A percentile compares a stretch with the other conserved stretches of the same genome.
phyloP scores from a whole-genome alignment of 2,888 invertebrate species.

The Sinotaia quadrata region DNA sequence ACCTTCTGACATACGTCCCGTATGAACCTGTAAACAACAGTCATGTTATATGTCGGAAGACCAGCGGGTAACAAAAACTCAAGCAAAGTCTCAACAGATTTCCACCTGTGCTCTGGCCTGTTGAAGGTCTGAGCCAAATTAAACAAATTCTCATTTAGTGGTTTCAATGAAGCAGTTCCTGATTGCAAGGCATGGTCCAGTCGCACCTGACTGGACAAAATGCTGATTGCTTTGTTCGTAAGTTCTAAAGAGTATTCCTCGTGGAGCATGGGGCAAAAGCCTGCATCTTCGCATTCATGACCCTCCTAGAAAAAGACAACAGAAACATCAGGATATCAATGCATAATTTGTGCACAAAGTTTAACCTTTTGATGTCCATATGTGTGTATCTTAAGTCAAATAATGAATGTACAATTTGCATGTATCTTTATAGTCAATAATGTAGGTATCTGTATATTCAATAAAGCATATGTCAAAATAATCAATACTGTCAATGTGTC shows the following conservation, averaged over 20 bases:
- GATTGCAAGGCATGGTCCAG: constrained; percentile 24
- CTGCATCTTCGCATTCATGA: constrained; percentile 1
- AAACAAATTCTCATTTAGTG: neutral
- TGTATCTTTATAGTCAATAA: too few species aligned
- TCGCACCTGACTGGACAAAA: constrained; percentile 3
- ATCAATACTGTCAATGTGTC: too few species aligned
- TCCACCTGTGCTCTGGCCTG: neutral
- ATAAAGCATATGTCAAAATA: too few species aligned
- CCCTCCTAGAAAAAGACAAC: constrained; percentile 16
- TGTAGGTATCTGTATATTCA: too few species aligned
- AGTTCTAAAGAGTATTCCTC: neutral
- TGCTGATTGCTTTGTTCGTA: neutral
- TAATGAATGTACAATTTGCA: too few species aligned
- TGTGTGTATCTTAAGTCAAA: too few species aligned
- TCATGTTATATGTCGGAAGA: constrained; percentile 13
- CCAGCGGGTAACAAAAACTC: constrained; percentile 20
- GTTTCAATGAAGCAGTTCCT: neutral
- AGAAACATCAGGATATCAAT: too few species aligned
- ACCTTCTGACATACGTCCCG: neutral
- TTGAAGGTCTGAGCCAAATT: neutral
- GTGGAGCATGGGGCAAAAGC: constrained; percentile 13
- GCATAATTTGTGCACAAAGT: too few species aligned
- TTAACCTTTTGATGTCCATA: too few species aligned
- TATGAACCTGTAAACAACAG: neutral
- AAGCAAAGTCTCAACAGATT: constrained; percentile 13